Conservation (phyloP, 2,888 invertebrate species). For the Metellina segmentata region DNA sequence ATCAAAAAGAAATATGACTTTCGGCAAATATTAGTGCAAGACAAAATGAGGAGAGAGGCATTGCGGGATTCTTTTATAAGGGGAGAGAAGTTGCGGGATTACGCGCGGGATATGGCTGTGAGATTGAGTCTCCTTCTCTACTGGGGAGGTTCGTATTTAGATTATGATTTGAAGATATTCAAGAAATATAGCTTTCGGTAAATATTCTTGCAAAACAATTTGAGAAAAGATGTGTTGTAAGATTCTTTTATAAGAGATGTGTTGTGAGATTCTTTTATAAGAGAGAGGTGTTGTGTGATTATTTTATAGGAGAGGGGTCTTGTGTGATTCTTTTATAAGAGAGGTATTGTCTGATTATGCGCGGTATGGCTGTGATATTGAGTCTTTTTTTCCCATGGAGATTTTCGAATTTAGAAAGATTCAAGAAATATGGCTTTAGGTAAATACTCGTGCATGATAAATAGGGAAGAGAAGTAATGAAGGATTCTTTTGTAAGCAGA, state of each 20-base stretch:
- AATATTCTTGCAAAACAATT: constrained; percentile 43
- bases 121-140: not conserved
- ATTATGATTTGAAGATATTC: not conserved
- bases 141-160: not conserved
- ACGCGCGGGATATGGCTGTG: not conserved
- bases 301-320: too few species aligned
- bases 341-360: not conserved
- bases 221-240: not conserved
- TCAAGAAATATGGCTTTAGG: too few species aligned
- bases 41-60: constrained; percentile 8
- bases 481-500: too few species aligned
- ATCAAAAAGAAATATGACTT: too few species aligned
- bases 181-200: too few species aligned
- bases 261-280: too few species aligned
- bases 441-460: constrained; percentile 46
- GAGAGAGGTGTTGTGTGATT: too few species aligned
- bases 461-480: constrained; percentile 12
- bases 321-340: not conserved
- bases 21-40: constrained; percentile 19
- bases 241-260: not conserved
- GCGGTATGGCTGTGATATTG: not conserved
- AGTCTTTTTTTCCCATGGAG: not conserved
- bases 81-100: not conserved
- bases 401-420: too few species aligned
- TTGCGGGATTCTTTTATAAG: not conserved